These are phyloP conservation scores for Nemotelus nigrinus DNA, from an alignment of 2,888 invertebrate species.

Conservation along the genomic window DNA sequence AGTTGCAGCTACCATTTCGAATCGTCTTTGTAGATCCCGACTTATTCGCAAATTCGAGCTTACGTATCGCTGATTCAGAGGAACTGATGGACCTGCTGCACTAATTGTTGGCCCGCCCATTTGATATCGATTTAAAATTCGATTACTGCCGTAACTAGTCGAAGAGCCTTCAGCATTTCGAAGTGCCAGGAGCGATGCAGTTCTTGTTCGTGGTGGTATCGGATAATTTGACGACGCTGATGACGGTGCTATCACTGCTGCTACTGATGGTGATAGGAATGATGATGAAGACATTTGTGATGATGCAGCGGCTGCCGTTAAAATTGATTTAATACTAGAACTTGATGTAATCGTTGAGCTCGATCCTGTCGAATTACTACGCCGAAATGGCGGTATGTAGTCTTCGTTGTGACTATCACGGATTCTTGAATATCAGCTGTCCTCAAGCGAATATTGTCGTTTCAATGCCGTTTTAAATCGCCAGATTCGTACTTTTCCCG, in stretches of 20 bases:
- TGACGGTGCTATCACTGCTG: neutral
- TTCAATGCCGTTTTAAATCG: slow-evolving; percentile 56
- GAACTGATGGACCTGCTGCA: neutral
- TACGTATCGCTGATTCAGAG: slow-evolving; percentile 10
- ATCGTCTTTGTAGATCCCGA: slow-evolving; percentile 32
- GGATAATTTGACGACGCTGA: neutral
- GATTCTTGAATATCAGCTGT: slow-evolving; percentile 53
- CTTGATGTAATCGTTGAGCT: slow-evolving; percentile 17
- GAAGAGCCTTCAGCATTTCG: neutral
- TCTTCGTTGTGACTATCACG: slow-evolving; percentile 16
- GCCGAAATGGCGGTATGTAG: slow-evolving; percentile 34
- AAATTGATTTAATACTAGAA: slow-evolving; percentile 30
- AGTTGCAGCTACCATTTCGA: slow-evolving; percentile 9
- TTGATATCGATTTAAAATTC: slow-evolving; percentile 8
- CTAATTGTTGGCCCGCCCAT: neutral
- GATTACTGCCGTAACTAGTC: neutral
- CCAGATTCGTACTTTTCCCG: slow-evolving; percentile 58
- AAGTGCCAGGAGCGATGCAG: slow-evolving; percentile 28
- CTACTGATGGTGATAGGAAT: neutral
- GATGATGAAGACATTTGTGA: neutral
- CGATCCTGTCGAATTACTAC: slow-evolving; percentile 39
- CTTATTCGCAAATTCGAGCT: slow-evolving; percentile 29
- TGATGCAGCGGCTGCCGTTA: slow-evolving; percentile 35
- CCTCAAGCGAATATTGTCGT: slow-evolving; percentile 55
- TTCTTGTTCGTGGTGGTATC: slow-evolving; percentile 22